Evolutionary conservation across 2,797 vertebrate genomes (phyloP), one percentile per base, ranked within the genome.

Genomic region (Darevskia nairensis): DNA sequence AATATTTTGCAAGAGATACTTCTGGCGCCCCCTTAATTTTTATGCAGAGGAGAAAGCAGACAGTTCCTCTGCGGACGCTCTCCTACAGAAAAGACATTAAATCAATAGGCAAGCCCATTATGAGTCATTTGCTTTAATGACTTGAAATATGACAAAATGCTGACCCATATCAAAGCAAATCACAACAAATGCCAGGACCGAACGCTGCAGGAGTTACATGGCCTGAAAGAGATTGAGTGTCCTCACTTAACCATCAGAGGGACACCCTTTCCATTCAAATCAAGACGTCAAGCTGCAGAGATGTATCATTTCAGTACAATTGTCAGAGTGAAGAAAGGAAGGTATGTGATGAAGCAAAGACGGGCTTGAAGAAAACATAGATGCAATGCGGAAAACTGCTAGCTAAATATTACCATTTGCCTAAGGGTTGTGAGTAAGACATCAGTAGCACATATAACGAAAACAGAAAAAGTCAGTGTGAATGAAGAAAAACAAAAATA

Each of bases 101-200:
- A 85, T 89, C 83, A 84, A 39, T 81, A 80, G 69, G 59, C 69
- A 81, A 68, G 78, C 39, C 39, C 64, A 80, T 85, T 89, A 75
- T 29, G 59, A 68, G 32, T 81, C 41, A 68, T 75, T 89, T 75
- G 71, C 85, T 89, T 85, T 64, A 75, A 80, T 61, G 68, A 72
- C 41, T 64, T 35, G 55, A 80, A 85, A 27, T 44, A 46, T 72
- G 68, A 50, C 50, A 85, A 64, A 80, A 80, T 21, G 21, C 39
- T 32, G 50, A 15, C 76, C 77, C 27, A 72, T 35, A 46, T 72
- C 35, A 78, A 72, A 13, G 35, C 27, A 25, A 68, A 80, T 50
- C 41, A n/a, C 74, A 41, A 25, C 44, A 82, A 86, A 77, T 17
- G 61, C 35, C 61, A 69, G 32, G 72, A 10, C 5, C 7, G 29